Percentiles rank a stretch among this genome's conserved stretches.
These are phyloP conservation scores for Heterodera filipjevi DNA, from an alignment of 2,888 invertebrate species.

Conservation along the genomic window DNA sequence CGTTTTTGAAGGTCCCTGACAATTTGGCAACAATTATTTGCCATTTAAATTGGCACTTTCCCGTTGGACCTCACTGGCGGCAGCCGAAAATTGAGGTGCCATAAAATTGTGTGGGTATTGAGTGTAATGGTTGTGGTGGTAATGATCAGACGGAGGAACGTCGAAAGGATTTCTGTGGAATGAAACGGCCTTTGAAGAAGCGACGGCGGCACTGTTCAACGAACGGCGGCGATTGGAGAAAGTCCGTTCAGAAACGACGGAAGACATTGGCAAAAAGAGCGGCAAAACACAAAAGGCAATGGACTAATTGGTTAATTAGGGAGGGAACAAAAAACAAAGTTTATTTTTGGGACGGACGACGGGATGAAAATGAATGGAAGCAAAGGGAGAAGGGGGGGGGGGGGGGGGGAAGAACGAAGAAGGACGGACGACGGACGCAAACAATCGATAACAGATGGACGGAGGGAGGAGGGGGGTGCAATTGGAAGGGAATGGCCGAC, in stretches of 20 bases:
- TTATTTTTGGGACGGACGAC: background rate
- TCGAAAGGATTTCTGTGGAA: background rate
- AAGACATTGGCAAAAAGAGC: slow-evolving; percentile 17
- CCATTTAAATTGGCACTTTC: background rate
- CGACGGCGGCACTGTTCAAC: slow-evolving; percentile 18
- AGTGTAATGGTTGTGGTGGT: background rate
- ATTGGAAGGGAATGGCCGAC: slow-evolving; percentile 11
- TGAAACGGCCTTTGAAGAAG: background rate
- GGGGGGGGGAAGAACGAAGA: background rate
- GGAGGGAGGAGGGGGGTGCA: background rate
- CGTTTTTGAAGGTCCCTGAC: slow-evolving; percentile 38
- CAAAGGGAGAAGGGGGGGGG: background rate
- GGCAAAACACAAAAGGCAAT: background rate
- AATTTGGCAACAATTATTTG: background rate
- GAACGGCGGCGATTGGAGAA: slow-evolving; percentile 29
- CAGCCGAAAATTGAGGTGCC: slow-evolving; percentile 56
- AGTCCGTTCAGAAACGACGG: slow-evolving; percentile 30
- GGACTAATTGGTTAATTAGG: background rate
- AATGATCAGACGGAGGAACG: background rate
- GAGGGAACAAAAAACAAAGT: background rate
- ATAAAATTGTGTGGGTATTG: slow-evolving; percentile 39
- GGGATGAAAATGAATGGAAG: background rate
- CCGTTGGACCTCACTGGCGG: slow-evolving; percentile 52
- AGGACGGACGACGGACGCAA: background rate
- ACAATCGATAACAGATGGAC: slow-evolving; percentile 10